These are phyloP conservation scores for Porites divaricata DNA, from an alignment of 92 coral and sea anemone species.

Conservation along the genomic window DNA sequence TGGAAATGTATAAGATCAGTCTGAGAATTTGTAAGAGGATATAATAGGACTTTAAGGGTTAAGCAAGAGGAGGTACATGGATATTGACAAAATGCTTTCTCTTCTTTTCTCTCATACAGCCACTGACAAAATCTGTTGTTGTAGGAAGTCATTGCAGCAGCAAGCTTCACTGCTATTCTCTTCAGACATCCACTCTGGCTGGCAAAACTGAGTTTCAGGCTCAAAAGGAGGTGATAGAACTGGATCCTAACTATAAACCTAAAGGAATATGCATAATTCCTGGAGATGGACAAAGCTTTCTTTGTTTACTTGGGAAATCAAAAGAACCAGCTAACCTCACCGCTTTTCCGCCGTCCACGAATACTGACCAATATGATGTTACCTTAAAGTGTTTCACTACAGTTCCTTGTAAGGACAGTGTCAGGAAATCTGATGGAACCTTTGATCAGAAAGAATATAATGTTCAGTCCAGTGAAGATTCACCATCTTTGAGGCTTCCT, in stretches of 20 bases:
- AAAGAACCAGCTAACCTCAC: constrained; percentile 1
- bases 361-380: constrained; percentile 17
- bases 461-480: background rate
- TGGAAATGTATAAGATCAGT: too few relatives aligned
- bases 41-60: too few relatives aligned
- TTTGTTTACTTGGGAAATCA: constrained; percentile 25
- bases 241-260: constrained; percentile 10
- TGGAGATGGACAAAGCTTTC: constrained; percentile 18
- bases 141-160: constrained; percentile 41
- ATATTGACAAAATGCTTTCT: background rate
- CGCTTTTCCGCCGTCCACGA: constrained; percentile 28
- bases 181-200: background rate
- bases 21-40: too few relatives aligned
- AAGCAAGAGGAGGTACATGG: too few relatives aligned
- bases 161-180: constrained; percentile 17
- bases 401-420: background rate
- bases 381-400: constrained; percentile 9
- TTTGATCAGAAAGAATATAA: background rate
- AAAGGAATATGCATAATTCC: constrained; percentile 38
- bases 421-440: background rate
- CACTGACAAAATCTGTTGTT: constrained; percentile 16
- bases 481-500: constrained; percentile 31
- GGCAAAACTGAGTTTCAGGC: constrained; percentile 17
- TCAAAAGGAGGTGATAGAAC: background rate
- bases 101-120: constrained; percentile 5